These are phyloP conservation scores for Zophobas morio DNA, from an alignment of 1,140 invertebrate species.

Conservation along the genomic window DNA sequence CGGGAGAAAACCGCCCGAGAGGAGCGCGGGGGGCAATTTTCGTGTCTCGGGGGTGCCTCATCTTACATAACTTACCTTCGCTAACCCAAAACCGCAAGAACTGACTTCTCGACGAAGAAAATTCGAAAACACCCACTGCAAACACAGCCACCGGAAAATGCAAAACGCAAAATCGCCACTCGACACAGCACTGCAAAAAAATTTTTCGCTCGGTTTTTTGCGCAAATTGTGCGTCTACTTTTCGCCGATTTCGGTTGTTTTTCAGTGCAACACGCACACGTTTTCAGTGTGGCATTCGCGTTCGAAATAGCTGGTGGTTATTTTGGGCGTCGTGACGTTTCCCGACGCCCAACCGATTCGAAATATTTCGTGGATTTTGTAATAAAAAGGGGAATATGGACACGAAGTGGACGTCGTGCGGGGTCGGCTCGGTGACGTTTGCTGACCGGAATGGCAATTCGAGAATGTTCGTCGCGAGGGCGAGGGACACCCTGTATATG, in stretches of 20 bases:
- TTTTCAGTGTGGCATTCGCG: constrained; percentile 59
- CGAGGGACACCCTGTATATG: too few species aligned
- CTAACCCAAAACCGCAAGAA: not conserved
- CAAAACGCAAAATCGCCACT: too few species aligned
- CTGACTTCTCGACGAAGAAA: not conserved
- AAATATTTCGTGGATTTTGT: constrained; percentile 46
- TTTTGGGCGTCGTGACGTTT: constrained; percentile 59
- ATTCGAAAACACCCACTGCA: constrained; percentile 18
- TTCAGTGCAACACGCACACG: constrained; percentile 53
- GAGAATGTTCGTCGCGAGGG: too few species aligned
- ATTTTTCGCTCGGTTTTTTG: constrained; percentile 33
- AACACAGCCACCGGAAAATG: not conserved
- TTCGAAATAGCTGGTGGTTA: constrained; percentile 61
- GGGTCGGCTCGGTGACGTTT: not conserved
- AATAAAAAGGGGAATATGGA: constrained; percentile 5
- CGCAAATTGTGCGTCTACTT: constrained; percentile 44
- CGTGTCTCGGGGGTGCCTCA: not conserved
- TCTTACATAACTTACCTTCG: not conserved
- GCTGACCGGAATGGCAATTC: too few species aligned
- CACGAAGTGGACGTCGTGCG: not conserved
- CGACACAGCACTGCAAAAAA: not conserved
- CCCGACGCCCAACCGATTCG: constrained; percentile 47
- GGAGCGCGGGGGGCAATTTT: not conserved
- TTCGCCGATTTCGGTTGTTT: constrained; percentile 51
- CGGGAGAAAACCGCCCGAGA: not conserved